Evolutionary conservation across 2,888 invertebrate genomes (phyloP), one percentile per base, ranked within the genome.

Genomic region (Atethmia centrago): DNA sequence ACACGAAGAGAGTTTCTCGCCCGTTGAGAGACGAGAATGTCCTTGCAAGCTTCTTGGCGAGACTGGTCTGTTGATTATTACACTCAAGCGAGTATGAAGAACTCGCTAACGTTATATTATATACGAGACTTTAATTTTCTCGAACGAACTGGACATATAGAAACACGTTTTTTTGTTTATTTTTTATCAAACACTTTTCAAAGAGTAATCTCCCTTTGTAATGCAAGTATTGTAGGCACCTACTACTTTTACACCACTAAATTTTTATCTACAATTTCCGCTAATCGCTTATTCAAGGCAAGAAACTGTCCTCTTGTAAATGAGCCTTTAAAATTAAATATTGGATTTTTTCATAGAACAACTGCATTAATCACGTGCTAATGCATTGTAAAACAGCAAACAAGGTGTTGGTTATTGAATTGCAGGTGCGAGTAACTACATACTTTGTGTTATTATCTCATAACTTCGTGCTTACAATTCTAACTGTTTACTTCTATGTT

Each of bases 321-420:
- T 31, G 1, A 47, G 4, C 31, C n/a, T 69, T 77, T 31, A 47
- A 45, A 14, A 49, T 19, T 51, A 36, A 53, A 56, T 62, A 51
- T 7, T 8, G 8, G 19, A 58, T 49, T 77, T 76, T 83, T 76
- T 76, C 31, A 49, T 42, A 56, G 21, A 25, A 62, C 80, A 82
- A 59, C 72, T 82, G 77, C 71, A 73, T 51, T 68, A 62, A 49
- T 58, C 79, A 51, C 70, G 73, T 72, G 53, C 53, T 31, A 3
- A 36, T 2, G 56, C 40, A 63, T 71, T 79, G 58, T 73, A 62
- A 76, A 76, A 36, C 19, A 73, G 59, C 47, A 69, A 69, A 79
- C 59, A 66, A 67, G 51, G 81, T 79, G 83, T 83, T 62, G 31
- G 36, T 42, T 70, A 76, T 68, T 67, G 42, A 68, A 74, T 73